phyloP scores from a whole-genome alignment of 2,113 vertebrate genomes.

The Polyodon spathula region DNA sequence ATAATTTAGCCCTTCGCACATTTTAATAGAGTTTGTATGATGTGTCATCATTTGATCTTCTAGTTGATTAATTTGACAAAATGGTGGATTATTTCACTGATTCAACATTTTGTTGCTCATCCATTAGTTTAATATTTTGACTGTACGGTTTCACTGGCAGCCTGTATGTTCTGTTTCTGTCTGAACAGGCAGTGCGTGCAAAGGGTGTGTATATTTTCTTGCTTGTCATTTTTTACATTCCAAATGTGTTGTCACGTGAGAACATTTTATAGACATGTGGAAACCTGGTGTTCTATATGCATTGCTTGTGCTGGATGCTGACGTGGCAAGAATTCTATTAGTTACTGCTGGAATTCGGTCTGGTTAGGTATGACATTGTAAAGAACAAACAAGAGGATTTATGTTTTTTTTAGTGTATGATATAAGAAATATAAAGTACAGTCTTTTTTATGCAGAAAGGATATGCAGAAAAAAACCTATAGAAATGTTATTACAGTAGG shows the following conservation, averaged over 20 bases:
- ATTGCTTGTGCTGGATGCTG: not conserved
- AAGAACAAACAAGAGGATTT: not conserved
- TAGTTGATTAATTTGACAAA: too few relatives aligned
- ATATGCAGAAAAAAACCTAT: too few relatives aligned
- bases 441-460: too few relatives aligned
- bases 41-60: too few relatives aligned
- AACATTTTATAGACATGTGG: not conserved
- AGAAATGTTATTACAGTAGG: too few relatives aligned
- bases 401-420: not conserved
- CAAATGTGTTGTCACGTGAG: slow-evolving; percentile 3
- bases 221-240: not conserved
- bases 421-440: too few relatives aligned
- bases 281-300: not conserved
- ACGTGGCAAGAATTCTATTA: slow-evolving; percentile 2
- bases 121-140: too few relatives aligned
- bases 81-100: too few relatives aligned
- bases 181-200: slow-evolving; percentile 3
- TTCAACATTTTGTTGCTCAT: too few relatives aligned
- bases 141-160: not conserved
- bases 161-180: not conserved
- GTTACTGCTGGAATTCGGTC: not conserved
- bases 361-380: not conserved
- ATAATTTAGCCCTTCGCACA: too few relatives aligned
- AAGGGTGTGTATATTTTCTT: not conserved
- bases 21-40: too few relatives aligned